These are phyloP conservation scores for Cephalotes varians DNA, from an alignment of 2,888 invertebrate genomes.

Conservation along the genomic window DNA sequence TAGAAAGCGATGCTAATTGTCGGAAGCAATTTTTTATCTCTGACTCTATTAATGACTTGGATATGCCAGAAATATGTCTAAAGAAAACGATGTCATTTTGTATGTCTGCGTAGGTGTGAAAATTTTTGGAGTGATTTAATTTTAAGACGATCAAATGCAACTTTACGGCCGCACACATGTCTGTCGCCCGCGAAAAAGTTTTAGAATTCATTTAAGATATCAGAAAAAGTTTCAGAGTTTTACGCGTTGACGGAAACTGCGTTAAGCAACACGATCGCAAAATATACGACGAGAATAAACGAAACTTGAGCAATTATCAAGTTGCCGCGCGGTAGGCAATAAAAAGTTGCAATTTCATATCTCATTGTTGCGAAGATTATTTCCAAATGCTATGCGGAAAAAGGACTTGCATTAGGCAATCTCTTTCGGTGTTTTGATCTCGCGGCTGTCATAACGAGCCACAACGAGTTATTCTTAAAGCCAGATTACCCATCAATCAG, in stretches of 20 bases:
- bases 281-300: conserved; percentile 19
- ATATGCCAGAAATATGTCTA: not conserved
- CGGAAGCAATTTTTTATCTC: conserved; percentile 21
- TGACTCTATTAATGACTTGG: conserved; percentile 6
- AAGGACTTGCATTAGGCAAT: conserved; percentile 24
- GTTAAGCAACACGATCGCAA: conserved; percentile 31
- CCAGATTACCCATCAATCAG: conserved; percentile 38
- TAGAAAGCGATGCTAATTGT: conserved; percentile 52
- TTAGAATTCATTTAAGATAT: not conserved
- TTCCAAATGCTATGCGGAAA: conserved; percentile 32
- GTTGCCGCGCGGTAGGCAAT: conserved; percentile 1
- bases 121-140: not conserved
- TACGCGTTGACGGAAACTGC: not conserved
- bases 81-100: not conserved
- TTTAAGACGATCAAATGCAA: not conserved
- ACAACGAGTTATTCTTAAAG: conserved; percentile 37
- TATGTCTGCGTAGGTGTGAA: not conserved
- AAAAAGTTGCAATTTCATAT: conserved; percentile 44
- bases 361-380: conserved; percentile 19
- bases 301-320: conserved; percentile 42
- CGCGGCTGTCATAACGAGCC: conserved; percentile 39
- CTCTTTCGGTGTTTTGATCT: conserved; percentile 27
- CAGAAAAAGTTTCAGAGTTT: not conserved
- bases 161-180: not conserved
- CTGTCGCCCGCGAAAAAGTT: not conserved